Evolutionary conservation across 2,888 invertebrate genomes (phyloP).

Genomic region (Hirtodrosophila histrioides): DNA sequence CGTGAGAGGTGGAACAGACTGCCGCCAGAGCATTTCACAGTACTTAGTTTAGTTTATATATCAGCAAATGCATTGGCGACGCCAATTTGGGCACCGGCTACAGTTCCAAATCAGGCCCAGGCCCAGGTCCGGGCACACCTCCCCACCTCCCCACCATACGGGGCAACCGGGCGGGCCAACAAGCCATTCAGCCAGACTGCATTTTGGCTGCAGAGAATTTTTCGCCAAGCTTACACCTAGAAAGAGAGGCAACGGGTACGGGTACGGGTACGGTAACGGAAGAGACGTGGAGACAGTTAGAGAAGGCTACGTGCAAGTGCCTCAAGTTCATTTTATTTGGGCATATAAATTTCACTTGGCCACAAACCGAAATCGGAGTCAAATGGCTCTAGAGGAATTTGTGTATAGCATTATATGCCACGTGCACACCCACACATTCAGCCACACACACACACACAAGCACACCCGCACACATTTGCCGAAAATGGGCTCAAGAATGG

Average conservation of each 20-base stretch:
- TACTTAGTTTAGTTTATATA: constrained; percentile 54
- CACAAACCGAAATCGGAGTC: constrained; percentile 80
- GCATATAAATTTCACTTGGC: constrained; percentile 80
- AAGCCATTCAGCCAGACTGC: constrained; percentile 59
- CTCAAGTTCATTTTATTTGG: constrained; percentile 78
- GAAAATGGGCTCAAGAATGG: constrained; percentile 39
- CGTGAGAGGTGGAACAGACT: constrained; percentile 1
- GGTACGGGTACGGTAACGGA: not conserved
- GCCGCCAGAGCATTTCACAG: constrained; percentile 27
- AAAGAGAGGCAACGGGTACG: not conserved
- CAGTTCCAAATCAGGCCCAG: constrained; percentile 10
- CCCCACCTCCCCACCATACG: too few relatives aligned
- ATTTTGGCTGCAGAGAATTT: constrained; percentile 57
- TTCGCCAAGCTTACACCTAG: constrained; percentile 34
- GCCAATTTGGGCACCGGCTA: constrained; percentile 43
- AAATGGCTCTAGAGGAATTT: constrained; percentile 74
- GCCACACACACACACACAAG: constrained; percentile 26
- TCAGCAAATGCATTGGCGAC: constrained; percentile 65
- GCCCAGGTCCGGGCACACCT: not conserved
- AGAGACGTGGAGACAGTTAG: not conserved
- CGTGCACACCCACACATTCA: constrained; percentile 38
- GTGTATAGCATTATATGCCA: constrained; percentile 58
- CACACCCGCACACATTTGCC: not conserved
- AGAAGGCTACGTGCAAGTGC: constrained; percentile 63
- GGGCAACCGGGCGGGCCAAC: constrained; percentile 11